phyloP scores from a whole-genome alignment of 2,888 invertebrate species.

The Archips crataeganus region DNA sequence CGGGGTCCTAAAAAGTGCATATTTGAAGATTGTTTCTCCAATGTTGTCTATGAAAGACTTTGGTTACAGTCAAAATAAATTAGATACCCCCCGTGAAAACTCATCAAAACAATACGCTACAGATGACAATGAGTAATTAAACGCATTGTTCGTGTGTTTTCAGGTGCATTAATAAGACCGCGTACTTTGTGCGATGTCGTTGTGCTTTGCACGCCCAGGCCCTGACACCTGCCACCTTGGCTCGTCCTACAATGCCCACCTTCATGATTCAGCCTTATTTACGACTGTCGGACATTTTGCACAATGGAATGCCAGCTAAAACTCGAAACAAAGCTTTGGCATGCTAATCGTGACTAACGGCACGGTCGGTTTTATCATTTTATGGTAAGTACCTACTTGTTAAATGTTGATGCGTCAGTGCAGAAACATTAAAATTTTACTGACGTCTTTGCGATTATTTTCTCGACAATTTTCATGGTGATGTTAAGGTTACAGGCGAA shows the following conservation, averaged over 20 bases:
- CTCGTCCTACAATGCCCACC: slow-evolving; percentile 50
- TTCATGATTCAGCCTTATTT: slow-evolving; percentile 58
- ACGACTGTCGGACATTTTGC: slow-evolving; percentile 48
- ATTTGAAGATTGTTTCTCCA: too few species aligned
- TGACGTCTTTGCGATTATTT: background rate
- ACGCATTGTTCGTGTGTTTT: slow-evolving; percentile 30
- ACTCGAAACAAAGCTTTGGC: slow-evolving; percentile 48
- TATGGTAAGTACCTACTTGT: slow-evolving; percentile 23
- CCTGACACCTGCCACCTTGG: slow-evolving; percentile 58
- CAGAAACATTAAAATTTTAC: slow-evolving; percentile 6
- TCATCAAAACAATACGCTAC: slow-evolving; percentile 27
- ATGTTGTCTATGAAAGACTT: background rate
- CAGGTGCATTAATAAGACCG: slow-evolving; percentile 17
- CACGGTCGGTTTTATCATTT: slow-evolving; percentile 35
- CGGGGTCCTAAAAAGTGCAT: too few species aligned
- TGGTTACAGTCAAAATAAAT: background rate
- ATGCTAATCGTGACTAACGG: slow-evolving; percentile 36
- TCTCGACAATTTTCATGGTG: background rate
- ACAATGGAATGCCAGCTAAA: slow-evolving; percentile 47
- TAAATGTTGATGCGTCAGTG: slow-evolving; percentile 28
- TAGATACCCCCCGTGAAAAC: slow-evolving; percentile 16
- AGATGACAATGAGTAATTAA: slow-evolving; percentile 35
- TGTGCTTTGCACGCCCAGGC: slow-evolving; percentile 46
- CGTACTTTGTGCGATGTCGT: slow-evolving; percentile 39
- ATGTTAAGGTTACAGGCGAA: too few species aligned